Evolutionary conservation across 2,113 vertebrate genomes (phyloP), one percentile per base, ranked within the genome.

Genomic region (Bolborhynchus lineola): DNA sequence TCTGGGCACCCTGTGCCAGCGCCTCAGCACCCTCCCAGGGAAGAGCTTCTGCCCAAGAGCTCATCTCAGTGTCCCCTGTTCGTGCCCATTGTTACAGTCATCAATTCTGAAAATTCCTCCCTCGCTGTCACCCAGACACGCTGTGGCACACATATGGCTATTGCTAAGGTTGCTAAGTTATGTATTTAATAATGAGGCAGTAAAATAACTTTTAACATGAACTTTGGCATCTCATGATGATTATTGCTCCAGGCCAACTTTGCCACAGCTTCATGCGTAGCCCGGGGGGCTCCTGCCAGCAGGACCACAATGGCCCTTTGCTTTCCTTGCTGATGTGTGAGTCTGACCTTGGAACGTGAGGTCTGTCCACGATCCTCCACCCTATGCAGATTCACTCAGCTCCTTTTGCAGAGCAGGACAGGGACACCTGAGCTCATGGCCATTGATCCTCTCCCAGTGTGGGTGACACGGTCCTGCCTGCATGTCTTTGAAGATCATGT

Each of bases 341-440:
- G 47, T 29, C 25, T 41, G 39, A 29, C 23, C 18, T 37, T n/a
- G 42, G 53, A 25, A 44, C 11, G 8, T 1, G 0, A 44, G 49
- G 19, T 55, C 55, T 82, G 5, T 53, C 1, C 1, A n/a, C 12
- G 26, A 31, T 71, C 57, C 11, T 18, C 19, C 11, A 33, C 35
- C 49, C 50, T 0, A 0, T 14, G 13, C 0, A 0, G 12, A 28
- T 35, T 49, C 1, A 1, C 39, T 10, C 10, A 3, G 21, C 35
- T 82, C 47, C 29, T 67, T 13, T 37, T 68, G 46, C 29, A 21
- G 39, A 41, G 39, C 14, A 18, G 26, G 44, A 62, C 12, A 21
- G 47, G 50, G 47, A n/a, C 31, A 13, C 29, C 39, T n/a, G 26
- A 68, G 46, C 39, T 68, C 23, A 4, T 12, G 15, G 39, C n/a